Percentiles rank a stretch among this genome's conserved stretches.
Conservation (phyloP, 2,888 invertebrate genomes). For the Lobophora halterata region DNA sequence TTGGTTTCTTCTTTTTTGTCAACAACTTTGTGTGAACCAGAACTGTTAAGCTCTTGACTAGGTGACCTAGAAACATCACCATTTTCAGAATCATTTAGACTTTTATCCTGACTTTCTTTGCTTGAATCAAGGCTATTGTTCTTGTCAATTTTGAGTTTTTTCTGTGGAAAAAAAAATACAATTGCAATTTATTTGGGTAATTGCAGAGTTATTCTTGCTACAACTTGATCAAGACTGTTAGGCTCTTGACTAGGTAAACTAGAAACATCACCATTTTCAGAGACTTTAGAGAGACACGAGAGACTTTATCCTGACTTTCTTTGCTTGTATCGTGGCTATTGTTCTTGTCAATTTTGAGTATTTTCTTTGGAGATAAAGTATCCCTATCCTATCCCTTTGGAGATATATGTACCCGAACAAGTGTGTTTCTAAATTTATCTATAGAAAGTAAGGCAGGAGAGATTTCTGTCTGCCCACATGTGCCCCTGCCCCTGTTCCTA, state of each 20-base stretch:
- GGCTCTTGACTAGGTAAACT: constrained; percentile 1
- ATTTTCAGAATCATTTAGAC: constrained; percentile 1
- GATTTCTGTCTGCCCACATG: too few species aligned
- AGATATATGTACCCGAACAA: too few species aligned
- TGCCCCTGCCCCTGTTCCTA: too few species aligned
- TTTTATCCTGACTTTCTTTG: not conserved
- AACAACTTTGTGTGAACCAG: too few species aligned
- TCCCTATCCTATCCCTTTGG: too few species aligned
- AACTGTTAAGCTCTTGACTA: not conserved
- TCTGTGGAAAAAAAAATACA: constrained; percentile 38
- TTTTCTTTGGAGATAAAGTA: constrained; percentile 50
- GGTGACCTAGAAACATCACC: not conserved
- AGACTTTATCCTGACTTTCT: not conserved
- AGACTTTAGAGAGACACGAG: not conserved
- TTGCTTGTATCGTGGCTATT: constrained; percentile 6
- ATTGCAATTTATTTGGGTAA: too few species aligned
- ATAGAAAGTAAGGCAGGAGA: too few species aligned
- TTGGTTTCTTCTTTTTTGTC: constrained; percentile 1
- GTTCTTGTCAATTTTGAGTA: constrained; percentile 31
- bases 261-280: not conserved
- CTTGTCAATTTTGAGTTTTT: constrained; percentile 41
- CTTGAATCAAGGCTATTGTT: constrained; percentile 8
- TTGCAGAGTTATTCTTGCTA: too few species aligned
- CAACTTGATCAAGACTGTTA: too few species aligned
- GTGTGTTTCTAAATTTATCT: too few species aligned